Base-by-base conservation (phyloP, 2,888 invertebrate species). In the Xestobium rufovillosum region DNA sequence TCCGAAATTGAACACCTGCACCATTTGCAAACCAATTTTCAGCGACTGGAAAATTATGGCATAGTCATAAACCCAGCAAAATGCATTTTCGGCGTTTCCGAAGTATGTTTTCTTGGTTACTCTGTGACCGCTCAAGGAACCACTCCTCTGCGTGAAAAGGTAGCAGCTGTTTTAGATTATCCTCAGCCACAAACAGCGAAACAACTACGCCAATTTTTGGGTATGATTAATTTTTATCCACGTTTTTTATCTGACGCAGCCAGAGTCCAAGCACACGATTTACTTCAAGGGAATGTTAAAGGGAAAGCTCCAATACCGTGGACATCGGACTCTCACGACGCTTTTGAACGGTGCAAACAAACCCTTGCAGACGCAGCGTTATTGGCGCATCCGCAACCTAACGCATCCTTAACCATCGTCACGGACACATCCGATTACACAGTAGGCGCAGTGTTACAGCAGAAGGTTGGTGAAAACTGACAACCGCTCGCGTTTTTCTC, bases 391-490 rank as follows among this genome's bases (percentile, higher is more conserved):
- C 63, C 61, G 1, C 47, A 49, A 3, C 10, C 28, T 2, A 11
- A 42, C 8, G 51, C 55, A 0, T 30, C 51, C 25, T 14, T 62
- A 1, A 48, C 51, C 1, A 13, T 61, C 0, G 32, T 48, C 1
- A 53, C 53, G 0, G 60, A 63, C 34, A 61, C 62, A 2, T 63
- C 60, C 0, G 55, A 59, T 19, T 37, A 17, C 1, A 53, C 59
- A 1, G 50, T 61, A 3, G 61, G 61, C 1, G 59, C 57, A 2
- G 55, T 50, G 0, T 33, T 64, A 3, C 59, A 64, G 28, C 62
- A 63, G 39, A 14, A 28, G 1, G 38, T 42, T 3, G 30, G 46
- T 3, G 32, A 41, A 4, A 4, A 31, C 1, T 52, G 55, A 52
- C 43, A 60, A 38, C 59, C 61, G 0, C 31, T n/a, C n/a, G n/a